Evolutionary conservation across 2,113 vertebrate genomes (phyloP), one percentile per base, ranked within the genome.

Genomic region (Nothocercus nigrocapillus): DNA sequence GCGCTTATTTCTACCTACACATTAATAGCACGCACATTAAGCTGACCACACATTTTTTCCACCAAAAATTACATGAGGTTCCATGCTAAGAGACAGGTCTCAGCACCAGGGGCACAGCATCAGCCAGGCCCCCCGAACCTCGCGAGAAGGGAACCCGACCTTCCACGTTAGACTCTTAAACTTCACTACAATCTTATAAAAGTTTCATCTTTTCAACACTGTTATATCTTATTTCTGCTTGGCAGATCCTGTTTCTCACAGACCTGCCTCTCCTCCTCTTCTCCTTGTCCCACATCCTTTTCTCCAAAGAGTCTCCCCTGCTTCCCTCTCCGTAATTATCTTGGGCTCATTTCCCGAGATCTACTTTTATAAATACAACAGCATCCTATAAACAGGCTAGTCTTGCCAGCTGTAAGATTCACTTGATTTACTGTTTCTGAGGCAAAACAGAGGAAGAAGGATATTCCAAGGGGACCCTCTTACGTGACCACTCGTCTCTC

Each of bases 401-500:
- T 32, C 78, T 74, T 7, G 2, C 82, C 81, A 88, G 64, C 74
- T 89, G 68, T 73, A 86, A 90, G 84, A 77, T 30, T 81, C 18
- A 1, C 61, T 83, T 3, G 0, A 28, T 61, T 66, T 92, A 61
- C 56, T 79, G 66, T n/a, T 90, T 84, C n/a, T 1, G 2, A 95
- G 53, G 40, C 74, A 85, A 64, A 9, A 88, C 38, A 67, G 14
- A 30, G 27, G 40, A 5, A 84, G 77, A 86, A 83, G 42, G 15
- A 21, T 89, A 92, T 90, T 95, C 93, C 90, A 77, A 53, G 69
- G 90, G 92, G 81, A 93, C 40, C 12, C 28, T 62, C 36, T 83
- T 79, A 88, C 4, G 0, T 76, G 77, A 56, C 77, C 69, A 24
- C 73, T 54, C 62, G 32, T 89, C 42, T 82, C n/a, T 79, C 81